Percentiles rank a stretch among this genome's conserved stretches.
Conservation (phyloP, 2,797 vertebrate species). For the Cyclura pinguis region DNA sequence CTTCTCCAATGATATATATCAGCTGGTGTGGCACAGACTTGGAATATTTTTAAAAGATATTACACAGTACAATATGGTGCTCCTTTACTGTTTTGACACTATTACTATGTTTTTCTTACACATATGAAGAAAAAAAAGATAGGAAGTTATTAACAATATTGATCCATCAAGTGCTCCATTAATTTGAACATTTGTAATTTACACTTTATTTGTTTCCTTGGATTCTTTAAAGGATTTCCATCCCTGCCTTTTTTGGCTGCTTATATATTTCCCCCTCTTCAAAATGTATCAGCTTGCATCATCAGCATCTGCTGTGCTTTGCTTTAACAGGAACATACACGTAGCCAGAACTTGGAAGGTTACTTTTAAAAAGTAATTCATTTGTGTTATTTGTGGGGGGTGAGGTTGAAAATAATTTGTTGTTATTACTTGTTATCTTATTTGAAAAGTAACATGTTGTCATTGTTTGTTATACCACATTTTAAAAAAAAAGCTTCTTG, state of each 20-base stretch:
- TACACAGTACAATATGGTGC: constrained; percentile 81
- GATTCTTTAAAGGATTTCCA: constrained; percentile 84
- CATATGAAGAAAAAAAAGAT: constrained; percentile 78
- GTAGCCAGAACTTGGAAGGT: too few relatives aligned
- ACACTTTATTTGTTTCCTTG: constrained; percentile 63
- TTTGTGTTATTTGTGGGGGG: too few relatives aligned
- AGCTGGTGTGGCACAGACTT: constrained; percentile 76
- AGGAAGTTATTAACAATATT: constrained; percentile 71
- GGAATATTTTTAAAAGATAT: constrained; percentile 64
- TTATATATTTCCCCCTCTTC: neutral
- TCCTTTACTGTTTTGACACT: constrained; percentile 84
- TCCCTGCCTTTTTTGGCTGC: neutral
- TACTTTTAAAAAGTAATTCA: too few relatives aligned
- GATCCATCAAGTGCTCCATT: constrained; percentile 78
- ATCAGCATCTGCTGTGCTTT: too few relatives aligned
- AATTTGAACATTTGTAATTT: constrained; percentile 83
- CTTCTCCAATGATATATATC: constrained; percentile 81
- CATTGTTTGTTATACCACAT: too few relatives aligned
- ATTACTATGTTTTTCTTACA: constrained; percentile 80
- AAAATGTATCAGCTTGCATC: neutral
- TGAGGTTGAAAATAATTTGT: too few relatives aligned
- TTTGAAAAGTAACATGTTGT: too few relatives aligned
- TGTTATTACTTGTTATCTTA: too few relatives aligned
- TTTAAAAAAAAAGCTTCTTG: too few relatives aligned
- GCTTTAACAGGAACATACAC: too few relatives aligned